These are phyloP conservation scores for Protobothrops mucrosquamatus DNA, from an alignment of 2,113 vertebrate genomes.

Conservation along the genomic window DNA sequence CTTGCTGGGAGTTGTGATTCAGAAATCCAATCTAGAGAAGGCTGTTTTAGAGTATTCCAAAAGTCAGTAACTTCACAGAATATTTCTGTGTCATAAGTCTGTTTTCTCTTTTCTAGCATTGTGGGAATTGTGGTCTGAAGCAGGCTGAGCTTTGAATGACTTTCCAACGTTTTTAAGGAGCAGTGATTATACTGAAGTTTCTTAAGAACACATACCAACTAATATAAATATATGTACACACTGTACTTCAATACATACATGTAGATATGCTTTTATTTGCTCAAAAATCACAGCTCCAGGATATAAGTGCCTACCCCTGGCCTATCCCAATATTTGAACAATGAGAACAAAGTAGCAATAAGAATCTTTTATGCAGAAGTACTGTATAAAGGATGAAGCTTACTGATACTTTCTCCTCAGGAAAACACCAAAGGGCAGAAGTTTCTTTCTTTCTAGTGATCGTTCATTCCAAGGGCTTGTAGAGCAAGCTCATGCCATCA, in stretches of 20 bases:
- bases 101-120: neutral
- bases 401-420: neutral
- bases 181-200: neutral
- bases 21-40: neutral
- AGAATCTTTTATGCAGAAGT: neutral
- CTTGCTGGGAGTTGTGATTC: neutral
- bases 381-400: neutral
- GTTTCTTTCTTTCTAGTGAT: neutral
- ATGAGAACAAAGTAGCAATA: neutral
- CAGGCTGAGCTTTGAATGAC: neutral
- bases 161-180: neutral
- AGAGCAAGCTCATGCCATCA: neutral
- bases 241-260: neutral
- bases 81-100: neutral
- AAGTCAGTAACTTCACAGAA: neutral
- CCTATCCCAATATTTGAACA: neutral
- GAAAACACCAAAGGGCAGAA: neutral
- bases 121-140: neutral
- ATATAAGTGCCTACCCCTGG: no score
- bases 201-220: neutral
- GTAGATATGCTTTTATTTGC: neutral
- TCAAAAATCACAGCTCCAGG: neutral
- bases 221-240: neutral
- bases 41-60: neutral
- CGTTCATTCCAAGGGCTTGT: neutral